These are phyloP conservation scores for Latrodectus elegans DNA, from an alignment of 2,888 invertebrate genomes.

Conservation along the genomic window DNA sequence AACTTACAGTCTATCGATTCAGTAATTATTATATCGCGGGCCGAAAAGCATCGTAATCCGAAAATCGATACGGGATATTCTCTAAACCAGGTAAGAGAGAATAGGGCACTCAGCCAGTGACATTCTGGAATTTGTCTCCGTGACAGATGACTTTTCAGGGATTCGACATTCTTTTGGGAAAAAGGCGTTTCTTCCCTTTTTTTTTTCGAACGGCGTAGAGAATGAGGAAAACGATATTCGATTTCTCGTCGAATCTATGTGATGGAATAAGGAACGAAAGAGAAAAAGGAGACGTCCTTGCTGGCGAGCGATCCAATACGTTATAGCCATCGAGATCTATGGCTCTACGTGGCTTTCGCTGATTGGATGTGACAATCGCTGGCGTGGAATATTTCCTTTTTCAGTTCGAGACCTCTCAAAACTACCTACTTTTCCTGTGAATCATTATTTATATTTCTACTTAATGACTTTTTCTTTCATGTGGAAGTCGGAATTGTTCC, in stretches of 20 bases:
- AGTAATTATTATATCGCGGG: neutral
- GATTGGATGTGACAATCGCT: conserved; percentile 17
- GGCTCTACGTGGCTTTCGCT: conserved; percentile 14
- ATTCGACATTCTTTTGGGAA: conserved; percentile 26
- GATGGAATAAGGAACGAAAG: neutral
- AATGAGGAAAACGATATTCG: conserved; percentile 27
- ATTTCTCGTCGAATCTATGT: conserved; percentile 14
- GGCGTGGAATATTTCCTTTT: too few species aligned
- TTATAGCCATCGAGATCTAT: conserved; percentile 20
- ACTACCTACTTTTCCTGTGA: too few species aligned
- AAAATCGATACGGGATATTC: neutral
- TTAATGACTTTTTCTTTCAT: too few species aligned
- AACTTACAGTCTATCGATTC: neutral
- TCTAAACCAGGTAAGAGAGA: neutral
- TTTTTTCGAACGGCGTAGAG: conserved; percentile 6
- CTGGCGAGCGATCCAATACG: neutral
- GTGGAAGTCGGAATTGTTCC: too few species aligned
- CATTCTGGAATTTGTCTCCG: conserved; percentile 6
- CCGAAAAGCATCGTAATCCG: neutral
- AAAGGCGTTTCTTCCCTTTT: conserved; percentile 9
- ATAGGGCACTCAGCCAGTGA: conserved; percentile 3
- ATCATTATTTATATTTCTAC: too few species aligned
- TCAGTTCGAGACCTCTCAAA: too few species aligned
- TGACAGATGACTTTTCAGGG: conserved; percentile 34
- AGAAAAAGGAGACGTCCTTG: neutral